phyloP scores from a whole-genome alignment of 2,113 vertebrate genomes.

The Phalacrocorax brasilianus region DNA sequence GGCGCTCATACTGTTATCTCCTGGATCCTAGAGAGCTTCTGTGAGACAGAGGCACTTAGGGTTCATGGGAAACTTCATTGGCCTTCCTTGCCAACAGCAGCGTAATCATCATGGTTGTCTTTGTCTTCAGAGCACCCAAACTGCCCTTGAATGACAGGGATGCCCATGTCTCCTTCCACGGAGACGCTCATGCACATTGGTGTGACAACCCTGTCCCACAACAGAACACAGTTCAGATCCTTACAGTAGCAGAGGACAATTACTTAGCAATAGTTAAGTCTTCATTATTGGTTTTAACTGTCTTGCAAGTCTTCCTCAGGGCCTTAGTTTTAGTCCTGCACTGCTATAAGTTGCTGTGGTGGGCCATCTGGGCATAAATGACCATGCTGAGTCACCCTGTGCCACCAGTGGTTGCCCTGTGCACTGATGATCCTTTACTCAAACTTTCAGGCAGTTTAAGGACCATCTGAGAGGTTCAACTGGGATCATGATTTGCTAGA shows the following conservation, averaged over 20 bases:
- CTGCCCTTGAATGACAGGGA: not conserved
- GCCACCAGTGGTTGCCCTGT: not conserved
- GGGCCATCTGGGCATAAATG: not conserved
- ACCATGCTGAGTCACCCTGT: not conserved
- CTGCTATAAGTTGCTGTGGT: not conserved
- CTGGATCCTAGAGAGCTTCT: not conserved
- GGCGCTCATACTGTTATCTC: not conserved
- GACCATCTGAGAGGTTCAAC: not conserved
- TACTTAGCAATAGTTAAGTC: not conserved
- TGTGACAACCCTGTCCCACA: not conserved
- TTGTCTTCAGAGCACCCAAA: not conserved
- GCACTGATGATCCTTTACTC: not conserved
- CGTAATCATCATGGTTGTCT: not conserved
- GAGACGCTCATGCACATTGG: not conserved
- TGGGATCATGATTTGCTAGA: not conserved
- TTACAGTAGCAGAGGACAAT: not conserved
- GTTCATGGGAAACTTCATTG: not conserved
- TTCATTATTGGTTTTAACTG: not conserved
- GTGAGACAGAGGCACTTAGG: not conserved
- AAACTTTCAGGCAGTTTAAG: not conserved
- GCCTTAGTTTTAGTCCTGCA: not conserved
- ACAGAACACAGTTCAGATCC: not conserved
- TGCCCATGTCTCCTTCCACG: accelerated
- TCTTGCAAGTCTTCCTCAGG: not conserved
- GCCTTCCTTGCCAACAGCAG: not conserved